phyloP scores from a whole-genome alignment of 2,797 vertebrate species.

The Leucoraja ocellata region DNA sequence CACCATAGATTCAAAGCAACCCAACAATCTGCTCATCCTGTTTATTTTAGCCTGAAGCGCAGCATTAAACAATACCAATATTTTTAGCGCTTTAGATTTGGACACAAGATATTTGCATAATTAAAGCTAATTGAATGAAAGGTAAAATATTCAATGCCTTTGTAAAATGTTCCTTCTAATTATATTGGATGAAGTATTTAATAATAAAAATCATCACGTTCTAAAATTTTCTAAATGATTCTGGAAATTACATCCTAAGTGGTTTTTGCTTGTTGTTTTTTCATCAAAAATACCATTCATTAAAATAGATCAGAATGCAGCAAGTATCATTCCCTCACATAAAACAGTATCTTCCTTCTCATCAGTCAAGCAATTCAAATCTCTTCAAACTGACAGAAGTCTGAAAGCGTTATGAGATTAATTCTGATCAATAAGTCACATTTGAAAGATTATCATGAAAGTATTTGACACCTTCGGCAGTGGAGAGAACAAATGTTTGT shows the following conservation, averaged over 20 bases:
- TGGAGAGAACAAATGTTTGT: not conserved
- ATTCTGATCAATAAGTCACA: constrained; percentile 23
- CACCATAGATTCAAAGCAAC: not conserved
- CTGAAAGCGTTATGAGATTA: constrained; percentile 5
- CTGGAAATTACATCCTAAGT: not conserved
- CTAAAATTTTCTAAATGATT: not conserved
- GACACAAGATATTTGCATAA: not conserved
- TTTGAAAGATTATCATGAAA: constrained; percentile 10
- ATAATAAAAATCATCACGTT: not conserved
- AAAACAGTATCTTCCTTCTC: not conserved
- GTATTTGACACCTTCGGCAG: not conserved
- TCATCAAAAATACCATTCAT: not conserved
- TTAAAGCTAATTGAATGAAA: not conserved
- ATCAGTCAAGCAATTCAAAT: not conserved
- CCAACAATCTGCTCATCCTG: not conserved
- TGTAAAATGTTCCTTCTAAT: not conserved
- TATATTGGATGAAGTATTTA: not conserved
- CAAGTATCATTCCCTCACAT: not conserved
- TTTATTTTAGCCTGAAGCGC: not conserved
- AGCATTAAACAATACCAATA: not conserved
- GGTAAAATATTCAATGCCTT: not conserved
- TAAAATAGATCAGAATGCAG: constrained; percentile 14
- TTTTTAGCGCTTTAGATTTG: not conserved
- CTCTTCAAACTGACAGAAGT: not conserved
- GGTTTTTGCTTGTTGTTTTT: not conserved